Evolutionary conservation across 2,888 invertebrate species (phyloP), one percentile per base, ranked within the genome.

Genomic region (Myopa testacea): DNA sequence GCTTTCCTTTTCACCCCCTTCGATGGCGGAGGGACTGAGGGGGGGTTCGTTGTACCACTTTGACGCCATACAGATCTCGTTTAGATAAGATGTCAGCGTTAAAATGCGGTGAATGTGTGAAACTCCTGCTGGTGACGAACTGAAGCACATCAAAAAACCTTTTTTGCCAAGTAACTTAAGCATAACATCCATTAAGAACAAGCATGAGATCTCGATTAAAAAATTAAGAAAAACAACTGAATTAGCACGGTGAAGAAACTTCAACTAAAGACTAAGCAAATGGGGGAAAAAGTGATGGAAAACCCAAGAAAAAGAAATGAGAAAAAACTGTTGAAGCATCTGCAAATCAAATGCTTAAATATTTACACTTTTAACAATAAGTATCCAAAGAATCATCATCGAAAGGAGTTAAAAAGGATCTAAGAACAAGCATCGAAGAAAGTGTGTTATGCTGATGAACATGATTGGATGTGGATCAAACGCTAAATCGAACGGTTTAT

Each of bases 101-200:
- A 74, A 78, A 80, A 84, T 79, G 79, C 65, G 78, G 79, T 69
- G 75, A 85, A 58, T 19, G 71, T 58, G 58, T 38, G 37, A 34
- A 70, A 34, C 52, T 26, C 14, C 10, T 34, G 10, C 2, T 70
- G 40, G 4, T 62, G 62, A 62, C 34, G 62, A 26, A 62, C 12
- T 26, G 12, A 4, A 62, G 3, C 3, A 6, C 45, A 45, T 26
- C 26, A 26, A 26, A 2, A 26, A 26, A 26, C 26, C 1, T 26
- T 26, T 26, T 26, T 26, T 26, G 26, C 26, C 26, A 26, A 26
- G 26, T 26, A 26, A 26, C 26, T 26, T 1, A 26, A 26, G 26
- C 26, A 26, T 1, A 26, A 26, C 26, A 26, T 26, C 26, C 1
- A 26, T 26, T 26, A 26, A 26, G 2, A 26, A 26, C 26, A 26